Evolutionary conservation across 2,888 invertebrate species (phyloP).

Genomic region (Lasioglossum zephyrum): DNA sequence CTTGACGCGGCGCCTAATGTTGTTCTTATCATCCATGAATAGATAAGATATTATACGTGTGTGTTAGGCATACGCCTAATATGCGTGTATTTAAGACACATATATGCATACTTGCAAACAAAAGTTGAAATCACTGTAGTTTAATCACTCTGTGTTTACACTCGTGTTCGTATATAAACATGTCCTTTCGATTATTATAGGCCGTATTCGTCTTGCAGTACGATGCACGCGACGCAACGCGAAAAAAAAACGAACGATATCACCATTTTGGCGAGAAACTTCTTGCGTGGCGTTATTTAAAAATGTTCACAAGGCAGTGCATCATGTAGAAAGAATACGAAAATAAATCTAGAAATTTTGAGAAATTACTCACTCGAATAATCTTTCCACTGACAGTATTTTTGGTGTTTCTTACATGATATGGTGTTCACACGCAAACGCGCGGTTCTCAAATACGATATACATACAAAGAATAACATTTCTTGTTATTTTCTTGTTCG

Average conservation of each 20-base stretch:
- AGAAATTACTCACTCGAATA: neutral
- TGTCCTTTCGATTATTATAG: constrained; percentile 27
- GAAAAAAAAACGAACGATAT: neutral
- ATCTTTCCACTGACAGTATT: constrained; percentile 4
- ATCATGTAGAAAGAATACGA: constrained; percentile 33
- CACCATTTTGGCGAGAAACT: constrained; percentile 13
- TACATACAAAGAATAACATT: constrained; percentile 42
- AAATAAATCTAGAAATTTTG: constrained; percentile 18
- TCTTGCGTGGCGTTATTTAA: constrained; percentile 4
- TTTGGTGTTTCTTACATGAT: constrained; percentile 8
- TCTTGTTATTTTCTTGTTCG: neutral
- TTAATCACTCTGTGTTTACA: constrained; percentile 1
- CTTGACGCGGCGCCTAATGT: constrained; percentile 67
- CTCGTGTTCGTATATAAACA: constrained; percentile 5
- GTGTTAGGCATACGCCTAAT: constrained; percentile 40
- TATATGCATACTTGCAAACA: constrained; percentile 33
- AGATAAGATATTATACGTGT: constrained; percentile 52
- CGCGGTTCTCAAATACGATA: constrained; percentile 33
- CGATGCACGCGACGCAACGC: constrained; percentile 10
- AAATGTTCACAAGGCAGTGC: constrained; percentile 53
- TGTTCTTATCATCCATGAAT: constrained; percentile 57
- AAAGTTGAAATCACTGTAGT: constrained; percentile 12
- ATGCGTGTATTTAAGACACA: constrained; percentile 33
- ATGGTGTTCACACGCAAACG: constrained; percentile 16
- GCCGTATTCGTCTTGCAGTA: constrained; percentile 19